Evolutionary conservation across 30 jellyfish, hydroid and myxozoan genomes (phyloP), one percentile per base, ranked within the genome.

Genomic region (Hydractinia echinata): DNA sequence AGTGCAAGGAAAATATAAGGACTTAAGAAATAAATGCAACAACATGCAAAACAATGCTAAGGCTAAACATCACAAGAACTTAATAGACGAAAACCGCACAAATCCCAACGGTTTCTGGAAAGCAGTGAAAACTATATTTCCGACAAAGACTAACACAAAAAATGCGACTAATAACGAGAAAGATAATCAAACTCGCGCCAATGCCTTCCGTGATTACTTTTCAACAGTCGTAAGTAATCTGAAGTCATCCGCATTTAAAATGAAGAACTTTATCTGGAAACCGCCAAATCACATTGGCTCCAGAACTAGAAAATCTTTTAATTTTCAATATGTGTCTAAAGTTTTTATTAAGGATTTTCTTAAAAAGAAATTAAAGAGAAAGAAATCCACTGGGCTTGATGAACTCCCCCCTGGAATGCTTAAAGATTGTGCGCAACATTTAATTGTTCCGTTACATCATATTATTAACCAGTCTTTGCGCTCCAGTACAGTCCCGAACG

Each of bases 401-500:
- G 66, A 78, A 8, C 61, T 78, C 15, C 86, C 86, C 11, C 86
- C 83, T 16, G 86, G 86, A 48, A 81, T 81, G 54, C 89, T 55
- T 18, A 56, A 81, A 49, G 84, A 18, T 61, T 51, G 69, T 4
- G 84, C 71, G 51, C 51, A 81, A 30, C 80, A 56, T 55, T 76
- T 76, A n/a, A 82, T 73, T 53, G 79, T 78, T 44, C 90, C 90
- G 53, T 61, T 82, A 73, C 54, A 71, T 7, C 51, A 76, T 56
- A 13, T 70, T 51, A 61, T 76, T 21, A 84, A 76, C 54, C 13
- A 73, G 81, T 84, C 89, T 18, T 50, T 84, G 56, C 50, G 76
- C 54, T 70, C 89, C 5, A 86, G 92, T 49, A 8, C 48, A 21
- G 96, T 82, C 16, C 92, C 96, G 67, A 55, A 91, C 53, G 85